These are phyloP conservation scores for Syngnathoides biaculeatus DNA, from an alignment of 2,113 vertebrate species.

Conservation along the genomic window DNA sequence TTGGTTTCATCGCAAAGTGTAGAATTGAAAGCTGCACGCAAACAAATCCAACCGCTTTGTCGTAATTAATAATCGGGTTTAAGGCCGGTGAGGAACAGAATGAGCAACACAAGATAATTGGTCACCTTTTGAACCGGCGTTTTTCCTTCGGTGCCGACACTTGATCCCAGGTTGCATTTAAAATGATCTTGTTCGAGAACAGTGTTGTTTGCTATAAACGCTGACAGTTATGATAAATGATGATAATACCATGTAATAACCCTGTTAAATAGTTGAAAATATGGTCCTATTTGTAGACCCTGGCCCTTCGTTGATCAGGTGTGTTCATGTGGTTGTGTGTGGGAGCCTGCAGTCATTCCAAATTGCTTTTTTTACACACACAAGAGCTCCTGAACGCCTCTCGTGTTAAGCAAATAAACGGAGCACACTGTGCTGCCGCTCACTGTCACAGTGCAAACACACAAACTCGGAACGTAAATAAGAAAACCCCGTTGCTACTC, in stretches of 20 bases:
- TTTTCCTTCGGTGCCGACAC: neutral
- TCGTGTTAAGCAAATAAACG: neutral
- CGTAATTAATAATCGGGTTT: too few relatives aligned
- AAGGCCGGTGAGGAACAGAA: too few relatives aligned
- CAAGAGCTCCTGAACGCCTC: neutral
- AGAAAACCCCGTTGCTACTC: neutral
- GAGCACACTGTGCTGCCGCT: neutral
- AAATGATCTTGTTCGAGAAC: neutral
- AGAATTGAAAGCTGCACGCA: too few relatives aligned
- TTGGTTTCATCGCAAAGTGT: too few relatives aligned
- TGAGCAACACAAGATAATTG: too few relatives aligned
- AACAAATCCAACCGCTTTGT: too few relatives aligned
- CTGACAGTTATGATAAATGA: neutral
- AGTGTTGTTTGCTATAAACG: neutral
- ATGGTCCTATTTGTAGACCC: neutral
- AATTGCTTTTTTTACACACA: neutral
- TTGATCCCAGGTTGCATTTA: neutral
- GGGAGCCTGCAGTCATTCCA: neutral
- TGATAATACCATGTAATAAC: neutral
- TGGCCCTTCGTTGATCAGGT: neutral
- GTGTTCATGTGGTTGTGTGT: neutral
- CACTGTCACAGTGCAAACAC: neutral
- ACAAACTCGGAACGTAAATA: neutral
- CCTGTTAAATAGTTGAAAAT: neutral
- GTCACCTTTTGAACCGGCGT: neutral